phyloP scores from a whole-genome alignment of 2,113 vertebrate genomes.

The Clupea harengus region DNA sequence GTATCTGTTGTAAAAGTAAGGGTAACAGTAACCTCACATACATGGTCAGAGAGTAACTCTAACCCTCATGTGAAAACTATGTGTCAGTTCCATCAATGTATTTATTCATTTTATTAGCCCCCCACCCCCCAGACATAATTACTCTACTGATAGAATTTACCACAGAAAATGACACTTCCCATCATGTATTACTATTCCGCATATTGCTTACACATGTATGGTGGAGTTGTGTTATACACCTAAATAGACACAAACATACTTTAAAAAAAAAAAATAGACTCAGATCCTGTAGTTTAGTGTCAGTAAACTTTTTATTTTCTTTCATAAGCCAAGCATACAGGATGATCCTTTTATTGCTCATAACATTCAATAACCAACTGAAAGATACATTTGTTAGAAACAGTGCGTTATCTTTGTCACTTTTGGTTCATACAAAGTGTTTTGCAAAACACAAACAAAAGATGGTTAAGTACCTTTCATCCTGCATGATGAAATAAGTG shows the following conservation, averaged over 20 bases:
- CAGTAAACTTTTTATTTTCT: conserved; percentile 20
- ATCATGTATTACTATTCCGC: background rate
- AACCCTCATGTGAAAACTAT: background rate
- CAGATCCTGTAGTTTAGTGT: background rate
- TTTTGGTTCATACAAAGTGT: conserved; percentile 10
- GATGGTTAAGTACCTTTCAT: background rate
- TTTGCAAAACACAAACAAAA: background rate
- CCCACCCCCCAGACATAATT: too few species aligned
- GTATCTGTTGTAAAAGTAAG: background rate
- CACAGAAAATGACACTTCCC: too few species aligned
- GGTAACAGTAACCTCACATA: too few species aligned
- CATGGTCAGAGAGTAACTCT: too few species aligned
- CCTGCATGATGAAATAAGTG: conserved; percentile 16
- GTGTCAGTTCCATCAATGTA: background rate
- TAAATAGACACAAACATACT: background rate
- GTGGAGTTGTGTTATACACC: background rate
- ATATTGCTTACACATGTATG: conserved; percentile 11
- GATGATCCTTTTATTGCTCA: conserved; percentile 50
- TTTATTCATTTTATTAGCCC: too few species aligned
- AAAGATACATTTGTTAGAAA: conserved; percentile 25
- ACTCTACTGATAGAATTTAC: too few species aligned
- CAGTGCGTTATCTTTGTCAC: background rate
- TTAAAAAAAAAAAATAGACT: background rate
- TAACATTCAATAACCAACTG: conserved; percentile 32
- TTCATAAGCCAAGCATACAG: conserved; percentile 47